Evolutionary conservation across 2,888 invertebrate genomes (phyloP).

Genomic region (Drosophila monieri): DNA sequence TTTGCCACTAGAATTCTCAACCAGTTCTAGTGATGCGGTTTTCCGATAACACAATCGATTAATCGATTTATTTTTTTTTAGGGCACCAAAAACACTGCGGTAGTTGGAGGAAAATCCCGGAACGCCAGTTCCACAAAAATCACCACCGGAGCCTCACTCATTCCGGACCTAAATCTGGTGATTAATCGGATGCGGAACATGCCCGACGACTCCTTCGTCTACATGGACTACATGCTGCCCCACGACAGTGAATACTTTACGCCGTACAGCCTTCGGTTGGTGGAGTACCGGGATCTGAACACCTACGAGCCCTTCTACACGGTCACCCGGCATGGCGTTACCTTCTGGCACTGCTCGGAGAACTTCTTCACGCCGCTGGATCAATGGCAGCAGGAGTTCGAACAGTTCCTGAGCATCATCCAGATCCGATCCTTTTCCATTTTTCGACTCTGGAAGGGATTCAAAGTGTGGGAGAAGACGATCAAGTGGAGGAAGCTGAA

Average conservation of each 20-base stretch:
- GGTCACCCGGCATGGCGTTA: slow-evolving; percentile 92
- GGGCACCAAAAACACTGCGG: background rate
- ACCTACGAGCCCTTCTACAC: slow-evolving; percentile 91
- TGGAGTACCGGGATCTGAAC: slow-evolving; percentile 88
- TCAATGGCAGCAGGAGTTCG: slow-evolving; percentile 93
- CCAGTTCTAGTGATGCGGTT: too few relatives aligned
- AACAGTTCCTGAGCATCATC: slow-evolving; percentile 90
- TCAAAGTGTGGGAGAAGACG: slow-evolving; percentile 91
- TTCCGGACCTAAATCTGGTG: slow-evolving; percentile 79
- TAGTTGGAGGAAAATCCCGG: slow-evolving; percentile 1
- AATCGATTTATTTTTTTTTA: background rate
- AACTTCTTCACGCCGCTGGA: slow-evolving; percentile 91
- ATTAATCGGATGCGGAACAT: slow-evolving; percentile 85
- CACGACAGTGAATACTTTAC: slow-evolving; percentile 89
- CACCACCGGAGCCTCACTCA: slow-evolving; percentile 78
- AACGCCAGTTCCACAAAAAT: slow-evolving; percentile 29
- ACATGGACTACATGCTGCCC: slow-evolving; percentile 90
- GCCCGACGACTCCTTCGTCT: slow-evolving; percentile 88
- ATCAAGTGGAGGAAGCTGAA: slow-evolving; percentile 89
- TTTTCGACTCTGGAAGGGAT: slow-evolving; percentile 91
- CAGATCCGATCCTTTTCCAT: slow-evolving; percentile 89
- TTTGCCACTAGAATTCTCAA: background rate
- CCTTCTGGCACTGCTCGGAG: slow-evolving; percentile 89
- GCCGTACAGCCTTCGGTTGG: slow-evolving; percentile 91
- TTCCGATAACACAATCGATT: too few relatives aligned